These are phyloP conservation scores for Theocolax elegans DNA, from an alignment of 1,140 invertebrate genomes.

Conservation along the genomic window DNA sequence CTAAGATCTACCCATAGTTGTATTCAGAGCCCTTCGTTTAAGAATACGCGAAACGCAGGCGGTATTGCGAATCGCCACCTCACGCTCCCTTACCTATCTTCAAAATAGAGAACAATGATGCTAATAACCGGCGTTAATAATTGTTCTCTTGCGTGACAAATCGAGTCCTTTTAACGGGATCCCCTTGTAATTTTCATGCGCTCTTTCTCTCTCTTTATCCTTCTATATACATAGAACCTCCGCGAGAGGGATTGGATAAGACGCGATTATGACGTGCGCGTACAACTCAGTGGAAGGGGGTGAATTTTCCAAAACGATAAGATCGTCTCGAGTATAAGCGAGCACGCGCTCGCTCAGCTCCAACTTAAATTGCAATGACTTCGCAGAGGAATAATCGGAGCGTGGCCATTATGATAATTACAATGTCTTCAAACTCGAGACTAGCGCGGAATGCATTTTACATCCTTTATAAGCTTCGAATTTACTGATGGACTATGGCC, in stretches of 20 bases:
- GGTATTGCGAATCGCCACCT: too few species aligned
- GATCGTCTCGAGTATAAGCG: neutral
- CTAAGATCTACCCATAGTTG: neutral
- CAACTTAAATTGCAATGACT: conserved; percentile 5
- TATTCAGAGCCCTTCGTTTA: too few species aligned
- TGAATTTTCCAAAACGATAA: neutral
- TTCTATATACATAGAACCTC: too few species aligned
- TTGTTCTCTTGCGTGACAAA: neutral
- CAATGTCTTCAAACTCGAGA: neutral
- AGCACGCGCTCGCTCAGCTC: too few species aligned
- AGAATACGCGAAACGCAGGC: too few species aligned
- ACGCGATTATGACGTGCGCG: too few species aligned
- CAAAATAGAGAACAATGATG: neutral
- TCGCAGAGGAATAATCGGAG: neutral
- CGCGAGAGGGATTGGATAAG: too few species aligned
- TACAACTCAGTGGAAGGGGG: too few species aligned
- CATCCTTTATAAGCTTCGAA: too few species aligned
- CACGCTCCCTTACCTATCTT: too few species aligned
- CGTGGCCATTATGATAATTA: conserved; percentile 9
- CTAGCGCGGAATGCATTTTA: neutral
- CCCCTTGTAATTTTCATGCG: neutral
- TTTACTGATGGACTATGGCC: too few species aligned
- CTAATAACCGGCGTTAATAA: conserved; percentile 13
- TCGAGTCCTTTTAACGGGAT: conserved; percentile 1
- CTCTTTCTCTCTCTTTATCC: too few species aligned